A percentile compares a stretch with the other conserved stretches of the same genome.
phyloP scores from a whole-genome alignment of 2,888 invertebrate genomes.

The Brachyptera putata region DNA sequence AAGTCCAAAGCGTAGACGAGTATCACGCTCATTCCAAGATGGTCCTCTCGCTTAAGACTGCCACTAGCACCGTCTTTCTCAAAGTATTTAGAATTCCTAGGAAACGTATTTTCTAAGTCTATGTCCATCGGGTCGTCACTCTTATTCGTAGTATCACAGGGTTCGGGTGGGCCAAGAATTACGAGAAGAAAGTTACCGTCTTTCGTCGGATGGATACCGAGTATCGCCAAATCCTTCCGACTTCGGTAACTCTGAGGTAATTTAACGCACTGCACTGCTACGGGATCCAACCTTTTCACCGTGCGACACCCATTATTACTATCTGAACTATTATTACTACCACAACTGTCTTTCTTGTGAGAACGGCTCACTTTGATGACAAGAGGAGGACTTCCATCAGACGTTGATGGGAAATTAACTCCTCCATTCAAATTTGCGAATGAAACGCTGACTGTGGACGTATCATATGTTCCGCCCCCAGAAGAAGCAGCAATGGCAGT shows the following conservation, averaged over 20 bases:
- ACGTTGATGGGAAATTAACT: conserved; percentile 30
- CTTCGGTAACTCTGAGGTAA: conserved; percentile 51
- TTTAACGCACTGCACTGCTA: conserved; percentile 57
- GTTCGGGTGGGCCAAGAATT: conserved; percentile 48
- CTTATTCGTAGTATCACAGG: too few relatives aligned
- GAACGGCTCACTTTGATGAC: conserved; percentile 18
- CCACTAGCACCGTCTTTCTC: background rate
- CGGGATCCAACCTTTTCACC: conserved; percentile 12
- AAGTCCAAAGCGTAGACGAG: conserved; percentile 55
- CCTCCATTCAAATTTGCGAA: conserved; percentile 25
- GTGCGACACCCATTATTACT: background rate
- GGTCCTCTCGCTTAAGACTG: too few relatives aligned
- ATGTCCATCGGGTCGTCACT: too few relatives aligned
- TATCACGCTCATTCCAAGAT: conserved; percentile 43
- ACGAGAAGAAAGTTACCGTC: conserved; percentile 66
- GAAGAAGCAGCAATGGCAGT: conserved; percentile 35
- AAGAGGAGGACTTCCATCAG: too few relatives aligned
- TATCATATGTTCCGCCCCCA: conserved; percentile 33
- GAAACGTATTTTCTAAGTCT: background rate
- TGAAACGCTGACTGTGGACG: conserved; percentile 21
- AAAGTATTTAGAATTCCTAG: background rate
- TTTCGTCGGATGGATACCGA: conserved; percentile 63
- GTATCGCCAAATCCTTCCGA: conserved; percentile 52
- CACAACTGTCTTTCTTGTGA: conserved; percentile 23
- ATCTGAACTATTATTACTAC: conserved; percentile 18